phyloP scores from a whole-genome alignment of 2,888 invertebrate genomes.

The Ornithoptera priamus region DNA sequence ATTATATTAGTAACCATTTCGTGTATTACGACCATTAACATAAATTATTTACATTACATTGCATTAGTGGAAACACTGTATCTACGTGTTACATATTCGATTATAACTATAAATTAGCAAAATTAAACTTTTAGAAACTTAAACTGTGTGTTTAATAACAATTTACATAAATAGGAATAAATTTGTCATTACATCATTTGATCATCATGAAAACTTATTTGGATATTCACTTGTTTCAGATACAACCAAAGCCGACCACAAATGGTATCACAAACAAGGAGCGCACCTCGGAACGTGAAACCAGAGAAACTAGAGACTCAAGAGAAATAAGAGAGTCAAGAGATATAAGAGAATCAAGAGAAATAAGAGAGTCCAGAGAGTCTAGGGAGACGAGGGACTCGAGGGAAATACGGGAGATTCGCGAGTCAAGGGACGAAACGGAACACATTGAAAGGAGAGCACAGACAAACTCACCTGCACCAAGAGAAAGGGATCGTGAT shows the following conservation, averaged over 20 bases:
- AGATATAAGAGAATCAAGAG: slow-evolving; percentile 42
- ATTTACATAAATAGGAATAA: too few relatives aligned
- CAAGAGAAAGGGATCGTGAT: slow-evolving; percentile 48
- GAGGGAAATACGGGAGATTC: slow-evolving; percentile 47
- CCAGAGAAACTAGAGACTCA: slow-evolving; percentile 44
- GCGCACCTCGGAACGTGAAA: slow-evolving; percentile 54
- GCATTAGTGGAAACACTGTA: too few relatives aligned
- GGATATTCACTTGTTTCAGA: slow-evolving; percentile 57
- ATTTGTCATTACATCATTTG: too few relatives aligned
- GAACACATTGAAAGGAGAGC: slow-evolving; percentile 61
- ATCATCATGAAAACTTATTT: too few relatives aligned
- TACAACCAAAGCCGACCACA: slow-evolving; percentile 72
- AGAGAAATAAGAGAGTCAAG: slow-evolving; percentile 47
- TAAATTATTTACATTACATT: neutral
- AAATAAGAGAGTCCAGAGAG: slow-evolving; percentile 41
- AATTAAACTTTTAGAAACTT: too few relatives aligned
- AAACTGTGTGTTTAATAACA: too few relatives aligned
- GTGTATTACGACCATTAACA: slow-evolving; percentile 6
- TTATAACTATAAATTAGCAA: too few relatives aligned
- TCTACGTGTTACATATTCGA: too few relatives aligned
- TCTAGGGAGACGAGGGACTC: slow-evolving; percentile 39
- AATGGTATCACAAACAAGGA: slow-evolving; percentile 71
- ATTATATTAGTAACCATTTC: neutral
- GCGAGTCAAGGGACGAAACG: slow-evolving; percentile 61
- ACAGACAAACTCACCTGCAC: slow-evolving; percentile 65